Conservation (phyloP, 2,888 invertebrate species). For the Escarpia spicata region DNA sequence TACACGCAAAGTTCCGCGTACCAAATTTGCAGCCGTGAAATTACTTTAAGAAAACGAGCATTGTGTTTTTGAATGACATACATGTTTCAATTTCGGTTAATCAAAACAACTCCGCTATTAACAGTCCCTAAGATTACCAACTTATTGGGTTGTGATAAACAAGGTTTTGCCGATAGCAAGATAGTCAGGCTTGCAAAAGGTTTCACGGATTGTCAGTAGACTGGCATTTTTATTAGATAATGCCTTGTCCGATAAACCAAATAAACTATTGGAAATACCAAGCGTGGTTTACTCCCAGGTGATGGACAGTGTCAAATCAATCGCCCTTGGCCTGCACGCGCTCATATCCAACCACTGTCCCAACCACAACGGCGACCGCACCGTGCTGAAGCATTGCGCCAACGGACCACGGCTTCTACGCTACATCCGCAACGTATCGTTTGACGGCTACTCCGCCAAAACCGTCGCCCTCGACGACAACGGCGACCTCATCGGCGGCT, state of each 20-base stretch:
- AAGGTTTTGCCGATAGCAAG: neutral
- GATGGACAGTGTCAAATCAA: neutral
- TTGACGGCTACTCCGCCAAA: constrained; percentile 47
- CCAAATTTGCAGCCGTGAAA: no score
- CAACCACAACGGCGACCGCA: constrained; percentile 32
- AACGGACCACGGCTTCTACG: constrained; percentile 43
- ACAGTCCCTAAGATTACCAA: no score
- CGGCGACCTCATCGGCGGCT: constrained; percentile 49
- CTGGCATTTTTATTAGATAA: no score
- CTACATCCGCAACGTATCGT: constrained; percentile 45
- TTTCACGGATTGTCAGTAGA: no score
- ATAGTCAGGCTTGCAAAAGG: neutral
- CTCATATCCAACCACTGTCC: constrained; percentile 47
- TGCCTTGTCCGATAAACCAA: no score
- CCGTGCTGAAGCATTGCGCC: constrained; percentile 40
- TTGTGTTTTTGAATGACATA: no score
- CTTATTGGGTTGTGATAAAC: neutral
- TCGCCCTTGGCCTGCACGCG: constrained; percentile 46
- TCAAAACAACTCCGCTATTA: no score
- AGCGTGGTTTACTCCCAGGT: neutral
- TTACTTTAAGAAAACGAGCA: no score
- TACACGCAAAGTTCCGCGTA: neutral
- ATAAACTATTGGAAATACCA: neutral
- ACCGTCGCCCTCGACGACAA: constrained; percentile 49
- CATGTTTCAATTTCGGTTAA: no score